Conservation (phyloP, 2,797 vertebrate species). For the Periparus ater region DNA sequence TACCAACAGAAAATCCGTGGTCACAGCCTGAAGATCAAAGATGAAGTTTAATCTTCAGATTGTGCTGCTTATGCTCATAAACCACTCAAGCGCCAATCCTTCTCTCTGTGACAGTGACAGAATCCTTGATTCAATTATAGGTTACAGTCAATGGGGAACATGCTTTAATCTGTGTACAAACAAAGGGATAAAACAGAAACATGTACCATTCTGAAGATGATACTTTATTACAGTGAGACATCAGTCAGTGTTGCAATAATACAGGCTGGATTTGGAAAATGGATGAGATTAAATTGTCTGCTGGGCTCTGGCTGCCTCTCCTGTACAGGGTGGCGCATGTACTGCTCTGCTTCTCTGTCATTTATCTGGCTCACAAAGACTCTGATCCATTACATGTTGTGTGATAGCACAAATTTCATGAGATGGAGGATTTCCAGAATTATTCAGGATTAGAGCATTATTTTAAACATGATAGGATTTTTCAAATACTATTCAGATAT, state of each 20-base stretch:
- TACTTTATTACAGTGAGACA: conserved; percentile 32
- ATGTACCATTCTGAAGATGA: conserved; percentile 36
- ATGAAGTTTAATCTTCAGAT: conserved; percentile 60
- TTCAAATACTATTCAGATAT: background rate
- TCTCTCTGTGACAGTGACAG: background rate
- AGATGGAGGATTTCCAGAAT: conserved; percentile 5
- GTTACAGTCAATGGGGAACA: conserved; percentile 38
- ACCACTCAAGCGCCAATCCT: background rate
- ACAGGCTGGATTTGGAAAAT: conserved; percentile 12
- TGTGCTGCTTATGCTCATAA: conserved; percentile 17
- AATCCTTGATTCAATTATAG: conserved; percentile 56
- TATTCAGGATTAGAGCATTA: conserved; percentile 25
- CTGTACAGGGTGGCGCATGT: background rate
- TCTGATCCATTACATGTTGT: background rate
- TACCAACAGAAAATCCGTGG: conserved; percentile 38
- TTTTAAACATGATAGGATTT: conserved; percentile 26
- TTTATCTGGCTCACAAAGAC: background rate
- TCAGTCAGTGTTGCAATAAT: conserved; percentile 14
- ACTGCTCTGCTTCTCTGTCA: background rate
- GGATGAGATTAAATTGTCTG: conserved; percentile 31
- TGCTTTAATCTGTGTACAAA: conserved; percentile 72
- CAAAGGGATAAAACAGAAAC: conserved; percentile 67
- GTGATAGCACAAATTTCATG: background rate
- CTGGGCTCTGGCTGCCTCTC: background rate
- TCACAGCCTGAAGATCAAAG: conserved; percentile 41